Conservation (phyloP, 2,888 invertebrate species). For the Biston stratarius region DNA sequence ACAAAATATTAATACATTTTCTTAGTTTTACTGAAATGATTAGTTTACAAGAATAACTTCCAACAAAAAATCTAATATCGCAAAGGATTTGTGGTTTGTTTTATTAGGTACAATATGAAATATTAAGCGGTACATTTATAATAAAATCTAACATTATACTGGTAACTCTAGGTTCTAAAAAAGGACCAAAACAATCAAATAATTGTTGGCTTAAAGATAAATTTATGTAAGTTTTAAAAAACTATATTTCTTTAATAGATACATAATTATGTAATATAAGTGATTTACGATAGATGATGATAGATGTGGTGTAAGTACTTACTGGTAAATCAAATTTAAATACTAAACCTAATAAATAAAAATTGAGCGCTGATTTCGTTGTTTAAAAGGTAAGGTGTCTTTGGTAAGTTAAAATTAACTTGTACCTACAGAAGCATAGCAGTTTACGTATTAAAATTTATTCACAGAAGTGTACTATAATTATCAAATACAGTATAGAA, state of each 20-base stretch:
- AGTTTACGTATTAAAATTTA: conserved; percentile 47
- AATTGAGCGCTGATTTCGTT: not conserved
- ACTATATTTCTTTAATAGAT: not conserved
- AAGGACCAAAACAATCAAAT: not conserved
- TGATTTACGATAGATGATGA: no score
- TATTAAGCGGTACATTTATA: not conserved
- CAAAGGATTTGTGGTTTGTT: not conserved
- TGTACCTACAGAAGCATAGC: conserved; percentile 56
- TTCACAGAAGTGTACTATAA: conserved; percentile 38
- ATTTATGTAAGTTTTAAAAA: not conserved
- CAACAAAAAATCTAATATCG: no score
- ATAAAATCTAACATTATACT: not conserved
- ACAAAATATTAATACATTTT: conserved; percentile 51
- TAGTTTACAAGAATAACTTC: not conserved
- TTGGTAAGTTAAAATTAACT: conserved; percentile 19
- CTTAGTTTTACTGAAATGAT: conserved; percentile 33
- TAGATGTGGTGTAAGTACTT: no score
- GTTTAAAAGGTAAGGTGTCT: conserved; percentile 1
- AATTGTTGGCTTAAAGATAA: not conserved
- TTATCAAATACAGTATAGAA: conserved; percentile 16
- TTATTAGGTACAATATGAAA: not conserved
- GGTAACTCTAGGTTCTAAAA: not conserved
- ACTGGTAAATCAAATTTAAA: no score
- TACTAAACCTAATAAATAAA: no score
- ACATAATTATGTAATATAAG: no score